Base-by-base conservation (phyloP, 2,113 vertebrate species). In the Tragelaphus strepsiceros region DNA sequence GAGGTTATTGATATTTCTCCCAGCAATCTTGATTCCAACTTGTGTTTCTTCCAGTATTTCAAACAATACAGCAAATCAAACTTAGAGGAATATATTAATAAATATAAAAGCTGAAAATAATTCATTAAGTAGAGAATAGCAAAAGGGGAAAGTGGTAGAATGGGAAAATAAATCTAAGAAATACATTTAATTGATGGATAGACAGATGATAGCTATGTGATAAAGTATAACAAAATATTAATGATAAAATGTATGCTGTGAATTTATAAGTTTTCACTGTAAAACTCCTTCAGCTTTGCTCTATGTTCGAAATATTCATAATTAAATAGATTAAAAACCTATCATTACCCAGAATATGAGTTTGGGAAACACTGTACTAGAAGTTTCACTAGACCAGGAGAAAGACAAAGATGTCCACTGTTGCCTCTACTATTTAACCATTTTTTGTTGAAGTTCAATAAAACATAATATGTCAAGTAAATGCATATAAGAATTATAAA, bases 251-350 rank as follows among this genome's bases (percentile, higher is more conserved):
- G 32, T 78, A 78, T 39, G 54, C 82, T 54, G 56, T 91, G 35
- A 30, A 35, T 74, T 77, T 62, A 26, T 24, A 87, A 61, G 43
- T 89, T 15, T 95, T 56, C 58, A 64, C 56, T 82, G 30, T 81
- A 87, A 81, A 91, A 92, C 82, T 88, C 35, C 58, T 94, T 84
- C 49, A 96, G 49, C 35, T 77, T 77, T 64, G 30, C 64, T 95
- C 17, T 94, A n/a, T 91, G 39, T 81, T 83, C 62, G 74, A 91
- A 97, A 62, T 49, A 26, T 77, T 90, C 62, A 78, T 83, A 83
- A 91, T 96, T 78, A 96, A 94, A 88, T 30, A 91, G 30, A 87
- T 49, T 97, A 91, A 91, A 90, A 88, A 78, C 62, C 67, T 77
- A 90, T 96, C 84, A 81, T 86, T 51, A 90, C 46, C 16, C 43